Percentiles rank a stretch among this genome's conserved stretches.
These are phyloP conservation scores for Beroe ovata DNA, from an alignment of 37 sponge, comb jelly and placozoan species.

Conservation along the genomic window DNA sequence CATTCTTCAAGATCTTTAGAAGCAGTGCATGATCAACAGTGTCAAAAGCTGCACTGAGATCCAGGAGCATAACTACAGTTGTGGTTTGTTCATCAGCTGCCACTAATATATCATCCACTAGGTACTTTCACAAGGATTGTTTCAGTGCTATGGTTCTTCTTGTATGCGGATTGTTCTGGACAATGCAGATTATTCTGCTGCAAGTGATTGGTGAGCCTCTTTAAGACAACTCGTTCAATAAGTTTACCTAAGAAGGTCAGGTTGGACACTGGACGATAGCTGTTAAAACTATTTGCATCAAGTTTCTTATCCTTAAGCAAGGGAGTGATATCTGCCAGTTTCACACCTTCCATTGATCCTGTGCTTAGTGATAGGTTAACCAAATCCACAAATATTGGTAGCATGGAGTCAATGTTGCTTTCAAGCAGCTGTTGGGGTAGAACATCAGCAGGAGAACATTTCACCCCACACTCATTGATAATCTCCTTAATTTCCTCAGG, in stretches of 20 bases:
- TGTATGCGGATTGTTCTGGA: neutral
- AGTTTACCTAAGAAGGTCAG: neutral
- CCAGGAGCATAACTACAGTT: neutral
- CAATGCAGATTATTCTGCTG: neutral
- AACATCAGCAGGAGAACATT: neutral
- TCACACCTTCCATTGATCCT: neutral
- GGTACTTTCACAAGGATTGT: neutral
- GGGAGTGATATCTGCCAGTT: neutral
- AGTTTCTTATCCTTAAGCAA: neutral
- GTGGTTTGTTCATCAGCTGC: neutral
- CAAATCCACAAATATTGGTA: neutral
- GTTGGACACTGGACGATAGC: constrained; percentile 1
- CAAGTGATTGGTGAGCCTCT: neutral
- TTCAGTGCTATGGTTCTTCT: constrained; percentile 5
- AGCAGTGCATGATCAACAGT: neutral
- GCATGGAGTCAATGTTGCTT: neutral
- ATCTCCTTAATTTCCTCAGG: neutral
- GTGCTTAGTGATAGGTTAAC: constrained; percentile 3
- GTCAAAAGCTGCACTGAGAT: constrained; percentile 5
- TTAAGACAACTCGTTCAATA: neutral
- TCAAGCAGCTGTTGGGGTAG: neutral
- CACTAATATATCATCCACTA: neutral
- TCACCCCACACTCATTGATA: neutral
- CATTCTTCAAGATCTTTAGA: neutral
- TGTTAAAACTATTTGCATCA: neutral